Evolutionary conservation across 2,888 invertebrate species (phyloP), one percentile per base, ranked within the genome.

Genomic region (Aproaerema taeniolella): DNA sequence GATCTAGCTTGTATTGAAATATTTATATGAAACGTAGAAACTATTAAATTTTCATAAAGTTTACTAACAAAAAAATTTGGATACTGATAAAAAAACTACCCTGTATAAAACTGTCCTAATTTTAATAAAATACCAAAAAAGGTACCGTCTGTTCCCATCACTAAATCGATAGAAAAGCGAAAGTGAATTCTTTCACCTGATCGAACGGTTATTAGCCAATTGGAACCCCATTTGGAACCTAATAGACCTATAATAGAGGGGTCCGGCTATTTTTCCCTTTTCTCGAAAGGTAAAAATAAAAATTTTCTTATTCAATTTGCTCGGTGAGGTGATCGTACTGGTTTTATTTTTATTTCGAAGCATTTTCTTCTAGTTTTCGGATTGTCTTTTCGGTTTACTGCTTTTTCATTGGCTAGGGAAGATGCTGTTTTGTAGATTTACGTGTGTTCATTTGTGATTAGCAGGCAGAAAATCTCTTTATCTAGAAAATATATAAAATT

Each of bases 161-260:
- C 72, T 74, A 63, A 28, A 46, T 46, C 49, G 49, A 52, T 53
- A 58, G 59, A 63, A 59, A 62, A 61, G 60, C 58, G 68, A 73
- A 70, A 81, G 79, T 79, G 77, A 82, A 83, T 85, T 85, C 78
- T 78, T 85, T 79, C 82, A 85, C 85, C 85, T 85, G 85, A 85
- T 85, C 82, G 83, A 75, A 78, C 77, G 67, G 83, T 83, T 85
- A 85, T 83, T 85, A 83, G 83, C 80, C 85, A 79, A 85, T 85
- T 81, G 70, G 72, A 76, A 74, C 74, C 62, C 73, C 79, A 80
- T 82, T 80, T 72, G 78, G 73, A 67, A 77, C 82, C 80, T 85
- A 85, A 83, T 85, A 83, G 85, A 82, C 75, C 79, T 72, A 65
- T 73, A 85, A 85, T 85, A 85, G 85, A 81, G 70, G 71, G 78